These are phyloP conservation scores for Andricus grossulariae DNA, from an alignment of 1,140 invertebrate genomes.

Conservation along the genomic window DNA sequence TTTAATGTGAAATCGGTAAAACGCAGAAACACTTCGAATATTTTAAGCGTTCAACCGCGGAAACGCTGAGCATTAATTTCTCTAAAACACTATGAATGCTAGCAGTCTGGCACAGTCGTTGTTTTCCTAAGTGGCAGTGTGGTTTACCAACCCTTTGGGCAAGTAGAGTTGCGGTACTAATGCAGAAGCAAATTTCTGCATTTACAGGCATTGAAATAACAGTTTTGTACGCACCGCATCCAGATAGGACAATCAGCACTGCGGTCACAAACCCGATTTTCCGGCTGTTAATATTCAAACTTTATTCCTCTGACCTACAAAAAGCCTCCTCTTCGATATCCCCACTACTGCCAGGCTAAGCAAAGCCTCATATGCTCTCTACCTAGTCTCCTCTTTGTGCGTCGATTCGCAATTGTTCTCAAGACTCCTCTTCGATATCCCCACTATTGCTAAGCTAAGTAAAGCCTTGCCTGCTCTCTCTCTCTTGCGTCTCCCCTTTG, in stretches of 20 bases:
- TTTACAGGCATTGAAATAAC: constrained; percentile 13
- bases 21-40: too few species aligned
- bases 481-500: too few species aligned
- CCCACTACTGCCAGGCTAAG: too few species aligned
- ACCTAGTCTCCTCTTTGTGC: too few species aligned
- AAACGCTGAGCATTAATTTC: not conserved
- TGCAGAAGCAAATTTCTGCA: constrained; percentile 9
- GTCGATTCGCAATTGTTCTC: too few species aligned
- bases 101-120: constrained; percentile 1
- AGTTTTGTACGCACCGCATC: constrained; percentile 13
- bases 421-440: too few species aligned
- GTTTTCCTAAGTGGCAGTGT: constrained; percentile 22
- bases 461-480: too few species aligned
- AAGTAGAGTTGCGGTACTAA: constrained; percentile 4
- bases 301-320: not conserved
- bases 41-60: too few species aligned
- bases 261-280: not conserved
- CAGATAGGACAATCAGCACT: not conserved
- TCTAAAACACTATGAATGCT: not conserved
- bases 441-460: too few species aligned
- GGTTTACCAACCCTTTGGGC: constrained; percentile 8
- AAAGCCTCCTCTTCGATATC: too few species aligned
- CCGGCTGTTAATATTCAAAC: not conserved
- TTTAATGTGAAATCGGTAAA: too few species aligned
- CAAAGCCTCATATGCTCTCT: too few species aligned